Base-by-base conservation (phyloP, 2,797 vertebrate species). In the Sternarchorhynchus goeldii region DNA sequence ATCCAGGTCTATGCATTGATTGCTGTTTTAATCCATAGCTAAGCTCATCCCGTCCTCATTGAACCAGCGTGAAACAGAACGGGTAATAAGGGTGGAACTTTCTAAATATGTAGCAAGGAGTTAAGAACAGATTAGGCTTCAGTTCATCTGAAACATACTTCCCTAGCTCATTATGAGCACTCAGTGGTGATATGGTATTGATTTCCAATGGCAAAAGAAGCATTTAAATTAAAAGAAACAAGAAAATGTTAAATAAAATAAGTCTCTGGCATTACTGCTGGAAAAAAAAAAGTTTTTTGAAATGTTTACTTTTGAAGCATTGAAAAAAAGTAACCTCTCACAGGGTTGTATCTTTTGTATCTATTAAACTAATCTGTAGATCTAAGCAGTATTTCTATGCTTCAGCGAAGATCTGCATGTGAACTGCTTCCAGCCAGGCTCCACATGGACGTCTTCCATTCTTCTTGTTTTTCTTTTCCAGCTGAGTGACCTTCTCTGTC, bases 21-120 rank as follows among this genome's bases (percentile, higher is more conserved):
- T 93, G 93, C 88, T 82, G 90, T 91, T 92, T 95, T 98, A 98
- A 97, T 98, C 96, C 95, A 97, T 97, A 96, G 95, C 95, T 93
- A 94, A 93, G 94, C 94, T 93, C 95, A 94, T 94, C 93, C 93
- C 92, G 89, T 93, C 93, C 93, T 93, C 90, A 85, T 87, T 91
- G 91, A 95, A 95, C 85, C 92, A 92, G 88, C 90, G 89, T 88
- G 92, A 94, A 90, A 96, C 85, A 88, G 95, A 95, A 94, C 92
- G 90, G 89, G 95, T 95, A 95, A 94, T 92, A 91, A 93, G 91
- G 90, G 93, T 87, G 92, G 92, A 93, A 94, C 94, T 95, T 84
- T 88, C 89, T 93, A 93, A 94, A 94, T 94, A 93, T 91, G 91
- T 90, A 87, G 83, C 89, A 88, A 90, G 89, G 93, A 93, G 84